Evolutionary conservation across 2,113 vertebrate species (phyloP).

Genomic region (Vidua chalybeata): DNA sequence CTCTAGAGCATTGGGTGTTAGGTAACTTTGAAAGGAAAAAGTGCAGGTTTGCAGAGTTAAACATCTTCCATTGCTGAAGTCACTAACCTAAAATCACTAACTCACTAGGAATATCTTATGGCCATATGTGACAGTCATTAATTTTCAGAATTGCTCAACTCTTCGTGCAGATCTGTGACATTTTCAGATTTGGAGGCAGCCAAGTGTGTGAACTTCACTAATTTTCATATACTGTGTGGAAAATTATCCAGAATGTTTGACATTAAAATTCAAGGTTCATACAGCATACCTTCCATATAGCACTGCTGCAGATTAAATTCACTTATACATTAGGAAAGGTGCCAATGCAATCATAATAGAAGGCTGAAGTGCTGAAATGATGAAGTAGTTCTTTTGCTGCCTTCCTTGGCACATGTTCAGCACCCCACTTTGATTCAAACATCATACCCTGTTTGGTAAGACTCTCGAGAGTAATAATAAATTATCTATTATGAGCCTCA

Average conservation of each 20-base stretch:
- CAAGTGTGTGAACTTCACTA: conserved; percentile 13
- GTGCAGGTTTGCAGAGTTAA: background rate
- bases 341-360: conserved; percentile 67
- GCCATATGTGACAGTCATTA: background rate
- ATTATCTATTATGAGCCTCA: background rate
- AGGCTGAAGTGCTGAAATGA: conserved; percentile 60
- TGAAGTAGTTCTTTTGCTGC: conserved; percentile 22
- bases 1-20: background rate
- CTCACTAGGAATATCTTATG: background rate
- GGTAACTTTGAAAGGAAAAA: background rate
- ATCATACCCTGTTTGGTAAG: conserved; percentile 9
- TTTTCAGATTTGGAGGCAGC: conserved; percentile 27
- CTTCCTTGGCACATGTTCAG: conserved; percentile 49
- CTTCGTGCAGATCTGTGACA: background rate
- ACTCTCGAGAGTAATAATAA: conserved; percentile 32
- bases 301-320: conserved; percentile 66
- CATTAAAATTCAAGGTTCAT: conserved; percentile 65
- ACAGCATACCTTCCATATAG: conserved; percentile 22
- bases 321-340: conserved; percentile 63
- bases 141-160: conserved; percentile 8
- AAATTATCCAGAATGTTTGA: conserved; percentile 40
- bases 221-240: conserved; percentile 46
- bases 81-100: background rate
- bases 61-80: background rate
- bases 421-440: conserved; percentile 37